phyloP scores from a whole-genome alignment of 2,797 vertebrate genomes.

The Lepus townsendii region DNA sequence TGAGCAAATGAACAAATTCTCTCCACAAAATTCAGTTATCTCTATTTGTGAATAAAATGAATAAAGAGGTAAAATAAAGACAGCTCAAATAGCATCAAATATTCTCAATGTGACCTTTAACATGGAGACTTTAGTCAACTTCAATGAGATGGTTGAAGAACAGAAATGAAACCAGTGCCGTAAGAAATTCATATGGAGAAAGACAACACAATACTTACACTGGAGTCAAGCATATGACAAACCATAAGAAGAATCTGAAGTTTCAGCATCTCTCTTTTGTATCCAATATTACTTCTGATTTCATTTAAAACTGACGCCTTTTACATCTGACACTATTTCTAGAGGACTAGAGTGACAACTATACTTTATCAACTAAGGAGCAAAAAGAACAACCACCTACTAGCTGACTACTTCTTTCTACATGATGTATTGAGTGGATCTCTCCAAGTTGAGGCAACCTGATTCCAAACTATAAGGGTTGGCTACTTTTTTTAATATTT shows the following conservation, averaged over 20 bases:
- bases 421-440: background rate
- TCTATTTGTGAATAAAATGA: conserved; percentile 13
- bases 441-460: background rate
- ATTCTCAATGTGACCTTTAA: background rate
- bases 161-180: conserved; percentile 38
- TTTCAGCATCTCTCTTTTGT: conserved; percentile 13
- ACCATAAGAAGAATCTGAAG: conserved; percentile 16
- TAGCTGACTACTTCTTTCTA: background rate
- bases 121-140: background rate
- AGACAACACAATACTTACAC: background rate
- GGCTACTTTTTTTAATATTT: no score
- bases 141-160: conserved; percentile 22
- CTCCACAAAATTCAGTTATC: background rate
- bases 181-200: conserved; percentile 48
- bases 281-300: no score
- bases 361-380: background rate
- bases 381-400: background rate
- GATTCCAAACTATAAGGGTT: background rate
- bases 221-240: conserved; percentile 28
- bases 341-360: conserved; percentile 21
- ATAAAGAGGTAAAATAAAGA: background rate
- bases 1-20: conserved; percentile 32
- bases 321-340: background rate
- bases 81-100: conserved; percentile 30
- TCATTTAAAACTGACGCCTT: no score